These are phyloP conservation scores for Colostygia pectinataria DNA, from an alignment of 2,888 invertebrate species.

Conservation along the genomic window DNA sequence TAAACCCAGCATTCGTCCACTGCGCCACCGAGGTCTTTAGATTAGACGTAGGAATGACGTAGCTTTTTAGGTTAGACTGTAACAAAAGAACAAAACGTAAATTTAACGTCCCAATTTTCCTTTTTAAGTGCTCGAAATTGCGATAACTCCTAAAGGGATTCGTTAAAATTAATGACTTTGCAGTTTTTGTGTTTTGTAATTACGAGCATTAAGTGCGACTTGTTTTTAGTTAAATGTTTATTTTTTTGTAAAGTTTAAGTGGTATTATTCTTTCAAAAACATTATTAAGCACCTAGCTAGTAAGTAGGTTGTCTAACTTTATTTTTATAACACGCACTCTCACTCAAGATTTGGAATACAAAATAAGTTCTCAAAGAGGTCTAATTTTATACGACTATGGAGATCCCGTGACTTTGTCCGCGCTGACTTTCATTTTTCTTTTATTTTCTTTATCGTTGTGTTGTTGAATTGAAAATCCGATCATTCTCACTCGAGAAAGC, in stretches of 20 bases:
- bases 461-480: no score
- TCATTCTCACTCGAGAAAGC: no score
- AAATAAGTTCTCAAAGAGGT: constrained; percentile 25
- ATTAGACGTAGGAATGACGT: neutral
- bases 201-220: neutral
- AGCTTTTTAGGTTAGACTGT: constrained; percentile 12
- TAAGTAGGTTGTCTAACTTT: constrained; percentile 5
- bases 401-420: no score
- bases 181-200: constrained; percentile 23
- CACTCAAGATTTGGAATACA: constrained; percentile 17
- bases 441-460: no score
- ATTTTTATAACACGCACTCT: neutral
- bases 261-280: no score
- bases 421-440: no score
- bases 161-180: constrained; percentile 30
- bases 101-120: constrained; percentile 31
- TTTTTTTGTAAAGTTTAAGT: no score
- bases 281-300: no score
- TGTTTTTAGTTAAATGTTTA: no score
- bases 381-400: constrained; percentile 19
- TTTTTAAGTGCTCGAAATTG: constrained; percentile 32
- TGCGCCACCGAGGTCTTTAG: no score
- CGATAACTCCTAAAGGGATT: constrained; percentile 28
- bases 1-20: no score
- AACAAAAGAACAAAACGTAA: constrained; percentile 30